Evolutionary conservation across 35 echinoderm and acorn worm species (phyloP).

Genomic region (Antedon bifida): DNA sequence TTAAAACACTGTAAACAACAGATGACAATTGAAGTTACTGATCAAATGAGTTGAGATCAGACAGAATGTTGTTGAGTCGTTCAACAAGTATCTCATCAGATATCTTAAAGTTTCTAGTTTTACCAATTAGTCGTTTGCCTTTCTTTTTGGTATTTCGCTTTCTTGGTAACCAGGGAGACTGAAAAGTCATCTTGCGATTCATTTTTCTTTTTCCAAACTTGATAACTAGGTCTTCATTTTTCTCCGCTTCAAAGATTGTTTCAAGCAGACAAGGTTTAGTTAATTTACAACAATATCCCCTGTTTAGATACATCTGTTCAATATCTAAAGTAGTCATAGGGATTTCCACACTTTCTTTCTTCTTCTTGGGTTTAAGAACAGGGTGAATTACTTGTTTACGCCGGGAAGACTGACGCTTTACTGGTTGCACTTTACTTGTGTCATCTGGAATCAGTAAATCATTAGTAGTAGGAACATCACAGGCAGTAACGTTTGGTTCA

Average conservation of each 20-base stretch:
- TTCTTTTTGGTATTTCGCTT: not conserved
- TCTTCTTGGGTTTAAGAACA: not conserved
- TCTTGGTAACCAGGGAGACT: not conserved
- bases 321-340: not conserved
- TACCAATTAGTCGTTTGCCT: not conserved
- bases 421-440: not conserved
- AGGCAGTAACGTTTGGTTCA: too few relatives aligned
- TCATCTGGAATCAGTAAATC: too few relatives aligned
- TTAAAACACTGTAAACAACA: too few relatives aligned
- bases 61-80: not conserved
- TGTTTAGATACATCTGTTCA: not conserved
- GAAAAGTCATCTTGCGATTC: not conserved
- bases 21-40: too few relatives aligned
- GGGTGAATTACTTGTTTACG: not conserved
- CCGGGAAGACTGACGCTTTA: not conserved
- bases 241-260: not conserved
- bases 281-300: not conserved
- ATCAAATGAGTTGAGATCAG: not conserved
- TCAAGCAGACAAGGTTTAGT: not conserved
- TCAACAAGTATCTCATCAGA: not conserved
- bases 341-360: not conserved
- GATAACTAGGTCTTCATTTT: not conserved
- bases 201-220: not conserved
- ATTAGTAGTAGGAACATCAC: too few relatives aligned
- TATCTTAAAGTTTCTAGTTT: not conserved